Percentiles rank a stretch among this genome's conserved stretches.
Conservation (phyloP, 1,140 invertebrate genomes). For the Ridgeia piscesae region DNA sequence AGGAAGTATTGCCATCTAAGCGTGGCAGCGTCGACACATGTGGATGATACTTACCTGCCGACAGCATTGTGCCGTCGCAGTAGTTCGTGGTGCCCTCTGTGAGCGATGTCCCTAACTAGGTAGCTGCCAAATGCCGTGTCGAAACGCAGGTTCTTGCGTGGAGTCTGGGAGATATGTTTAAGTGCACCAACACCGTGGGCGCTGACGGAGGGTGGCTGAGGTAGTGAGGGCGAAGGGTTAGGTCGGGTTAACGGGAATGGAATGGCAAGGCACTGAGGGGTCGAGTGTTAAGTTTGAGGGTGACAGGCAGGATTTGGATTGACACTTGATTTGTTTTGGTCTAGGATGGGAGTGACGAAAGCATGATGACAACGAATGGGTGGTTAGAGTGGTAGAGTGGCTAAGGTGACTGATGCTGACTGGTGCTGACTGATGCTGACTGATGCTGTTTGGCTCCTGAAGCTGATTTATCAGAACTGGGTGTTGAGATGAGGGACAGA, state of each 20-base stretch:
- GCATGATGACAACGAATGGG: not conserved
- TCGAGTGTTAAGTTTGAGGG: not conserved
- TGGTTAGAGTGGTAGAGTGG: not conserved
- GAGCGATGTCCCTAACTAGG: not conserved
- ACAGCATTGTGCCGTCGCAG: not conserved
- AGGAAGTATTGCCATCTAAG: slow-evolving; percentile 48
- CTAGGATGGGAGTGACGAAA: not conserved
- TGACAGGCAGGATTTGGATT: not conserved
- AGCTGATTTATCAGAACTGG: not conserved
- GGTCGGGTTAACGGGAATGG: not conserved
- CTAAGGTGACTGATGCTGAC: not conserved
- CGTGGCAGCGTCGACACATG: slow-evolving; percentile 16
- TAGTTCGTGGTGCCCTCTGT: slow-evolving; percentile 7
- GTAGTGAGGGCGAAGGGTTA: not conserved
- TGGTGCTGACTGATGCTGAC: not conserved
- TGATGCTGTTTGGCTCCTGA: not conserved
- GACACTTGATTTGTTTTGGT: not conserved
- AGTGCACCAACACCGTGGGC: not conserved
- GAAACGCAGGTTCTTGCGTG: not conserved
- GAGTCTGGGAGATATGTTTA: not conserved
- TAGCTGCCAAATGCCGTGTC: not conserved
- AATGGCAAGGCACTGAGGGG: not conserved
- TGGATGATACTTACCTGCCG: not conserved
- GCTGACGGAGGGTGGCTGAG: not conserved
- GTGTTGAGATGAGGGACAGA: not conserved